Evolutionary conservation across 2,888 invertebrate genomes (phyloP).

Genomic region (Ferrisia virgata): DNA sequence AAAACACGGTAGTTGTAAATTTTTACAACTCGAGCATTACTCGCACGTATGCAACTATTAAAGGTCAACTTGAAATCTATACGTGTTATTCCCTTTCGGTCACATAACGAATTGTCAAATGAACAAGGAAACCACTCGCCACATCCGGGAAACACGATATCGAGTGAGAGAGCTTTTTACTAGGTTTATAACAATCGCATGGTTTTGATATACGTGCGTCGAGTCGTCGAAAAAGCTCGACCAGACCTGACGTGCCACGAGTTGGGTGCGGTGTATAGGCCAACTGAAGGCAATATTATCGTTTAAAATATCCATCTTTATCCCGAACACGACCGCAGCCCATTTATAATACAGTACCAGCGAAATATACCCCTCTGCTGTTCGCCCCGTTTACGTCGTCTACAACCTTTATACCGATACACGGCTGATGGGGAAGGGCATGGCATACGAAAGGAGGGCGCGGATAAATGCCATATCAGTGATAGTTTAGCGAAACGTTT

Average conservation of each 20-base stretch:
- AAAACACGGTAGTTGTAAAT: no score
- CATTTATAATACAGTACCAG: background rate
- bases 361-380: background rate
- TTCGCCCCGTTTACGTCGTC: no score
- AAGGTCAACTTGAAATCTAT: background rate
- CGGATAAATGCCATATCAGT: background rate
- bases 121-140: no score
- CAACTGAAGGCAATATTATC: background rate
- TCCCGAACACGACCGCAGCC: background rate
- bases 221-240: background rate
- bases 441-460: background rate
- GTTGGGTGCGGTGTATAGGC: background rate
- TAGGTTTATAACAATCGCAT: background rate
- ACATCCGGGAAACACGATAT: background rate
- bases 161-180: background rate
- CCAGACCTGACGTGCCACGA: no score
- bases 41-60: no score
- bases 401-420: no score
- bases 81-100: background rate
- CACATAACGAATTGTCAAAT: background rate
- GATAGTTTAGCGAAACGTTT: background rate
- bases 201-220: background rate
- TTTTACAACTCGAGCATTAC: no score
- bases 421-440: background rate
- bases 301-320: constrained; percentile 14